Percentiles rank a stretch among this genome's conserved stretches.
phyloP scores from a whole-genome alignment of 30 jellyfish, hydroid and myxozoan genomes.

The Euphysa ruthae region DNA sequence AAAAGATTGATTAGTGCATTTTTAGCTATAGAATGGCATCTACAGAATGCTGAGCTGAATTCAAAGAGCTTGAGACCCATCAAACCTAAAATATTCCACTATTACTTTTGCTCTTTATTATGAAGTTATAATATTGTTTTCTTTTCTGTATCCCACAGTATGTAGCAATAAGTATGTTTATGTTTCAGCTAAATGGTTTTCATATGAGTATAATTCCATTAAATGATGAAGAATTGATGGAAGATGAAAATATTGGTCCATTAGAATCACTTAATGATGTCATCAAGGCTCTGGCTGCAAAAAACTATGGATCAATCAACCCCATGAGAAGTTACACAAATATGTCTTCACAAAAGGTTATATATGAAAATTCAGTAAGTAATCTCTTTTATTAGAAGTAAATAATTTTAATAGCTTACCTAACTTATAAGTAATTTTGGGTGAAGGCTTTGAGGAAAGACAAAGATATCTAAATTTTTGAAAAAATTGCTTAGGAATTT shows the following conservation, averaged over 20 bases:
- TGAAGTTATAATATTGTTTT: not conserved
- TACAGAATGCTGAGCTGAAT: no score
- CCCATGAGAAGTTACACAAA: slow-evolving; percentile 85
- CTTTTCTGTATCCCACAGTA: no score
- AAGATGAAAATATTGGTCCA: slow-evolving; percentile 67
- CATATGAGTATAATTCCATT: slow-evolving; percentile 2
- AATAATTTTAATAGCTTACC: no score
- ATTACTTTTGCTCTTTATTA: not conserved
- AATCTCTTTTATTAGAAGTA: no score
- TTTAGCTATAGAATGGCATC: no score
- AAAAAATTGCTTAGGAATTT: no score
- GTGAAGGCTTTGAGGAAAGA: no score
- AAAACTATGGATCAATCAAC: slow-evolving; percentile 67
- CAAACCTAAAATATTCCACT: no score
- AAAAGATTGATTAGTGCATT: no score
- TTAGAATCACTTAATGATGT: slow-evolving; percentile 79
- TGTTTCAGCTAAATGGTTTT: slow-evolving; percentile 16
- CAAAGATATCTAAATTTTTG: no score
- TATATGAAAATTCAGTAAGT: slow-evolving; percentile 80
- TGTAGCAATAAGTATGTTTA: not conserved
- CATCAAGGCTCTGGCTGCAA: slow-evolving; percentile 79
- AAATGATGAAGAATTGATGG: slow-evolving; percentile 19
- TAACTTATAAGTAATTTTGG: no score
- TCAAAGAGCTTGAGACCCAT: no score
- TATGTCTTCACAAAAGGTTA: slow-evolving; percentile 36